Percentiles rank a stretch among this genome's conserved stretches.
These are phyloP conservation scores for Xyliphius kryptos DNA, from an alignment of 2,113 vertebrate species.

Conservation along the genomic window DNA sequence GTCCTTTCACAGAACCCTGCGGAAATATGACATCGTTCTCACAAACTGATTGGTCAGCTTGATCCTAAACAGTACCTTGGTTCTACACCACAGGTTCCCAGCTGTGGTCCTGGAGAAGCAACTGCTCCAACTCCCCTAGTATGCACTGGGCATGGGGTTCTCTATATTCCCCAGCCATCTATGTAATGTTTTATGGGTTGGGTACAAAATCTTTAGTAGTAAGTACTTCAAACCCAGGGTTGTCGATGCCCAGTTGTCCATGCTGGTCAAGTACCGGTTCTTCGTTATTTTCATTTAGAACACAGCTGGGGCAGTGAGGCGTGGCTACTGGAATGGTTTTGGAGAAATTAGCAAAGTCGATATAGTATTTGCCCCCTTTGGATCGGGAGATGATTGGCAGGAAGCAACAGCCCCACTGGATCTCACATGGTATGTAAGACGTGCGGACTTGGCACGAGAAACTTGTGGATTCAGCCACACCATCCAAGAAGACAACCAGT, in stretches of 20 bases:
- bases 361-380: conserved; percentile 81
- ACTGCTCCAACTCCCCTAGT: no score
- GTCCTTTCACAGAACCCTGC: no score
- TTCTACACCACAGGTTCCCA: no score
- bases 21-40: no score
- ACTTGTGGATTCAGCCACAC: conserved; percentile 87
- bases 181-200: no score
- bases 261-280: conserved; percentile 41
- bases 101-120: no score
- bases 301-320: conserved; percentile 61
- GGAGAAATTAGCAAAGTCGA: conserved; percentile 90
- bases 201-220: conserved; percentile 48
- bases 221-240: conserved; percentile 59
- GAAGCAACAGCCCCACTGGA: conserved; percentile 91
- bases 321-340: conserved; percentile 58
- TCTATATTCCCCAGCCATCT: no score
- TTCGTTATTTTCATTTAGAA: conserved; percentile 39
- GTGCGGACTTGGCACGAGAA: conserved; percentile 91
- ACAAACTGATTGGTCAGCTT: no score
- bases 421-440: conserved; percentile 87
- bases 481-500: conserved; percentile 87
- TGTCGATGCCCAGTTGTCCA: conserved; percentile 59
- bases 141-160: no score
- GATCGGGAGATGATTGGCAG: conserved; percentile 84
- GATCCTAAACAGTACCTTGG: no score